These are phyloP conservation scores for Astreopora myriophthalma DNA, from an alignment of 64 coral and sea anemone genomes.

Conservation along the genomic window DNA sequence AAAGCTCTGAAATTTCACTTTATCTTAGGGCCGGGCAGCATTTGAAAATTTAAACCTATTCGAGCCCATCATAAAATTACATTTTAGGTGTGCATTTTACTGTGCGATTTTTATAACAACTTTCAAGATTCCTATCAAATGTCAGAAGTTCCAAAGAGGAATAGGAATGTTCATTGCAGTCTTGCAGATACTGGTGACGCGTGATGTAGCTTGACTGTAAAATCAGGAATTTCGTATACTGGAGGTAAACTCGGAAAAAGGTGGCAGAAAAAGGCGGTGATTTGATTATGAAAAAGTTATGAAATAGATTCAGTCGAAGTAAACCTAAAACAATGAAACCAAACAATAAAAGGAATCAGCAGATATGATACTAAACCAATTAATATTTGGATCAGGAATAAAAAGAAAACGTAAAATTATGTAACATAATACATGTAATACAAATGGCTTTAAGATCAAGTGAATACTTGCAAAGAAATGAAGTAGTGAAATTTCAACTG, in stretches of 20 bases:
- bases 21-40: too few relatives aligned
- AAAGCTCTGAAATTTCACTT: too few relatives aligned
- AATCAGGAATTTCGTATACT: not conserved
- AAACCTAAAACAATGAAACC: not conserved
- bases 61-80: too few relatives aligned
- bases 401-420: not conserved
- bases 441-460: constrained; percentile 1
- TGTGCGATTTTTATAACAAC: too few relatives aligned
- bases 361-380: not conserved
- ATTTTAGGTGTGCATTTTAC: too few relatives aligned
- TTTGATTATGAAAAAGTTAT: not conserved
- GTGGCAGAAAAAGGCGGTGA: not conserved
- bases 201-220: too few relatives aligned
- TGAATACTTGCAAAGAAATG: not conserved
- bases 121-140: too few relatives aligned
- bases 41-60: too few relatives aligned
- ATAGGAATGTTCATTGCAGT: too few relatives aligned
- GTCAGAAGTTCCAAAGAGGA: too few relatives aligned
- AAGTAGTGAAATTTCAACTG: not conserved
- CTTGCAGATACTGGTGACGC: too few relatives aligned
- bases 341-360: not conserved
- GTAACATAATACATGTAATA: not conserved
- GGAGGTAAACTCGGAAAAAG: not conserved
- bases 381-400: not conserved
- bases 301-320: not conserved